Evolutionary conservation across 2,888 invertebrate genomes (phyloP).

Genomic region (Lissonota sp.): DNA sequence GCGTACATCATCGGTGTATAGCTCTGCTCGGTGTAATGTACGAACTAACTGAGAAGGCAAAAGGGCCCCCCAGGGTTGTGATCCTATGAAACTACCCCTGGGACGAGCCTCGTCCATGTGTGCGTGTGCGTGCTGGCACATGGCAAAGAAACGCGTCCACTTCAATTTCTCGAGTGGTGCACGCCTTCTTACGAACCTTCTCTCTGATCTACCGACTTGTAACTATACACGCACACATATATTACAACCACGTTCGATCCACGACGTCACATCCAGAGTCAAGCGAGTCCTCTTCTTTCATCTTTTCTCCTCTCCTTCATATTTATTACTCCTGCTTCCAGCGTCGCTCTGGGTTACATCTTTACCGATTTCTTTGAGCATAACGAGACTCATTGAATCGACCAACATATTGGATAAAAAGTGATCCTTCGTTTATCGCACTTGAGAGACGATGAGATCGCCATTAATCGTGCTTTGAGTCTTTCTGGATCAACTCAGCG

Average conservation of each 20-base stretch:
- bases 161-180: conserved; percentile 58
- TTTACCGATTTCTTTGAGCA: not conserved
- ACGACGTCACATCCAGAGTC: too few relatives aligned
- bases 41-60: conserved; percentile 35
- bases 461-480: too few relatives aligned
- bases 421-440: not conserved
- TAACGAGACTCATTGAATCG: not conserved
- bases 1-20: conserved; percentile 19
- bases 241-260: too few relatives aligned
- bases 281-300: too few relatives aligned
- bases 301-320: too few relatives aligned
- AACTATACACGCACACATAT: too few relatives aligned
- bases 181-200: conserved; percentile 48
- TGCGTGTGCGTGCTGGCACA: not conserved
- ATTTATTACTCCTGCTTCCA: too few relatives aligned
- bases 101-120: conserved; percentile 6
- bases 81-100: conserved; percentile 48
- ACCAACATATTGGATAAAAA: not conserved
- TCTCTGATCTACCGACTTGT: conserved; percentile 7
- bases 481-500: too few relatives aligned
- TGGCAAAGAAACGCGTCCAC: conserved; percentile 46
- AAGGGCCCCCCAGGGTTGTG: conserved; percentile 46
- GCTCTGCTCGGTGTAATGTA: conserved; percentile 36
- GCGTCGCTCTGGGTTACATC: conserved; percentile 4
- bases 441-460: not conserved